Conservation (phyloP, 92 coral and sea anemone genomes). For the Parazoanthus darwini region DNA sequence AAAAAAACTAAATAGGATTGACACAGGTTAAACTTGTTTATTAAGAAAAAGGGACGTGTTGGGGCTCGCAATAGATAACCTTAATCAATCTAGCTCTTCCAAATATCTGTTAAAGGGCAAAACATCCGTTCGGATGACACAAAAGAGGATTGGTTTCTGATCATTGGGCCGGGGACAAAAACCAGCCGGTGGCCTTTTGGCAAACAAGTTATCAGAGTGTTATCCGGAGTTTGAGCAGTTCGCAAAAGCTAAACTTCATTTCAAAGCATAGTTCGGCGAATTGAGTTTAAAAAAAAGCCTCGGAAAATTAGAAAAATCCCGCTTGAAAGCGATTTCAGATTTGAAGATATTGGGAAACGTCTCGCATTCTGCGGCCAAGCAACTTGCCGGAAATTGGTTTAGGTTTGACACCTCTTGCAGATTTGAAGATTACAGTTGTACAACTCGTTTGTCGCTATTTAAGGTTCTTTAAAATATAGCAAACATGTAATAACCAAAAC, state of each 20-base stretch:
- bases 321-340: not conserved
- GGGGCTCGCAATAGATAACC: not conserved
- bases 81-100: not conserved
- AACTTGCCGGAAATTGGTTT: not conserved
- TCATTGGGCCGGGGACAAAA: not conserved
- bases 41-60: not conserved
- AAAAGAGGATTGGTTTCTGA: not conserved
- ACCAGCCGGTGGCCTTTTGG: not conserved
- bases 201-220: not conserved
- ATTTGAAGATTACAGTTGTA: not conserved
- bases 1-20: not conserved
- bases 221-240: not conserved
- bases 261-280: not conserved
- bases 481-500: not conserved
- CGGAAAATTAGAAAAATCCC: not conserved
- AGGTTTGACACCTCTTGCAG: not conserved
- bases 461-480: not conserved
- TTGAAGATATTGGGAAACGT: not conserved
- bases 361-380: not conserved
- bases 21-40: not conserved
- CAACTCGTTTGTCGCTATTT: not conserved
- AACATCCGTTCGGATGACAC: slow-evolving; percentile 12
- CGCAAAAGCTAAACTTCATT: too few species aligned
- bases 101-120: slow-evolving; percentile 6
- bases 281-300: not conserved